A percentile compares a stretch with the other conserved stretches of the same genome.
Evolutionary conservation across 2,113 vertebrate species (phyloP).

Genomic region (Dolichotis patagonum): DNA sequence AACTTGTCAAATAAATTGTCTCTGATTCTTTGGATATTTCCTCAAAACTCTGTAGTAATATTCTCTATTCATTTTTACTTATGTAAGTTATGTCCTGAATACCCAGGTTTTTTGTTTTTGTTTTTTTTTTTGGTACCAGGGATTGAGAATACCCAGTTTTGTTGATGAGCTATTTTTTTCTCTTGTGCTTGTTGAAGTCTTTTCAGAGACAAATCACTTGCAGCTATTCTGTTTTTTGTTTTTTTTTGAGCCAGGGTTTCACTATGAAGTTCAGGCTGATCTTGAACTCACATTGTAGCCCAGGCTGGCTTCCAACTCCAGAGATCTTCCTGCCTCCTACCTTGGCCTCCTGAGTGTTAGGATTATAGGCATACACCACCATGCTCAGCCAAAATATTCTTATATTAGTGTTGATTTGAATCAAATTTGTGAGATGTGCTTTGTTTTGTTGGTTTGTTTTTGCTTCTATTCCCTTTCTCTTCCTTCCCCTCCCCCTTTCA

Average conservation of each 20-base stretch:
- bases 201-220: conserved; percentile 50
- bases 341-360: no score
- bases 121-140: no score
- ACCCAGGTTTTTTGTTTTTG: conserved; percentile 65
- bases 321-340: no score
- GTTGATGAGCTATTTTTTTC: conserved; percentile 26
- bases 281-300: no score
- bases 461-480: not conserved
- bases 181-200: conserved; percentile 25
- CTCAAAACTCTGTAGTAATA: not conserved
- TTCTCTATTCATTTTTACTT: conserved; percentile 21
- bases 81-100: conserved; percentile 57
- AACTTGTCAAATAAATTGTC: conserved; percentile 5
- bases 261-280: no score
- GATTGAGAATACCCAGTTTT: conserved; percentile 69
- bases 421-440: not conserved
- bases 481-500: not conserved
- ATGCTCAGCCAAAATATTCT: no score
- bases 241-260: not conserved
- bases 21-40: conserved; percentile 33
- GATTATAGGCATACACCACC: no score
- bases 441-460: not conserved
- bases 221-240: conserved; percentile 49
- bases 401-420: conserved; percentile 41
- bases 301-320: no score